phyloP scores from a whole-genome alignment of 2,888 invertebrate genomes.

The Yponomeuta cagnagella region DNA sequence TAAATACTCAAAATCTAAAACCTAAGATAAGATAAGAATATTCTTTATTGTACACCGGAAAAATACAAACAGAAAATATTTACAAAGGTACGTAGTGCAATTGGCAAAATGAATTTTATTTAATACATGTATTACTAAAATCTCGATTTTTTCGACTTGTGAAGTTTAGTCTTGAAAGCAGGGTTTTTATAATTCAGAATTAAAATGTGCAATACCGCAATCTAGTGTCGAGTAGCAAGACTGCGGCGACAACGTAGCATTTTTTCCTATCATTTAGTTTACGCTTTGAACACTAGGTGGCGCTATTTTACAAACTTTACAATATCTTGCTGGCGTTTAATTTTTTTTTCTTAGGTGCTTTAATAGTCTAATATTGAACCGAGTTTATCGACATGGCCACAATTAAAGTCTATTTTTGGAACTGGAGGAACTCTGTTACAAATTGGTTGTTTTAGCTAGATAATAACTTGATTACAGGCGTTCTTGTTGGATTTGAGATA shows the following conservation, averaged over 20 bases:
- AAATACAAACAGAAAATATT: no score
- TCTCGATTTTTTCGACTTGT: no score
- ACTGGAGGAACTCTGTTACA: background rate
- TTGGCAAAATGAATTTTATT: no score
- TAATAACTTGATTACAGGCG: background rate
- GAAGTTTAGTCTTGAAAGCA: no score
- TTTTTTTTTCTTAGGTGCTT: background rate
- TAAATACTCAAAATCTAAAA: no score
- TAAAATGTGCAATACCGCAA: background rate
- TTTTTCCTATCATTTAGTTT: background rate
- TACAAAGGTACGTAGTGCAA: no score
- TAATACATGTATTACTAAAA: no score
- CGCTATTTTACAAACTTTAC: background rate
- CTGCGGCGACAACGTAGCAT: background rate
- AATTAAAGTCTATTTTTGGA: background rate
- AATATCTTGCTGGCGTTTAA: background rate
- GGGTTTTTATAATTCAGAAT: no score
- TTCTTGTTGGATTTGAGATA: background rate
- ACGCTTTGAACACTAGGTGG: background rate
- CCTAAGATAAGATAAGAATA: no score
- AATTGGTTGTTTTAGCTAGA: background rate
- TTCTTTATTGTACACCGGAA: no score
- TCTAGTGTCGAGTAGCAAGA: slow-evolving; percentile 5
- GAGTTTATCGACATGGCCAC: background rate
- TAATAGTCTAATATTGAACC: background rate